Percentiles rank a stretch among this genome's conserved stretches.
Evolutionary conservation across 2,888 invertebrate species (phyloP).

Genomic region (Entomobrya proxima): DNA sequence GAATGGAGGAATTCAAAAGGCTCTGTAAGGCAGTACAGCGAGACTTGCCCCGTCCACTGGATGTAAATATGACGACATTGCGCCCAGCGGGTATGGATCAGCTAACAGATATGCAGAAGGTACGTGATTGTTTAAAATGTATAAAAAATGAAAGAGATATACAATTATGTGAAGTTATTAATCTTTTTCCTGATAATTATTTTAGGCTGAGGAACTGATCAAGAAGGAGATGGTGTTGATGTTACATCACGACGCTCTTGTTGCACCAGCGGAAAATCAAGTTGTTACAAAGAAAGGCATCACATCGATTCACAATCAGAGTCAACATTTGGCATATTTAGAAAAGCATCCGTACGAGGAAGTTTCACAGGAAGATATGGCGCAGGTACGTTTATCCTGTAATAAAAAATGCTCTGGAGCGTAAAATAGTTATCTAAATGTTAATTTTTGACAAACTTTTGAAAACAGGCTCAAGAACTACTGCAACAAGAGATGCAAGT

Average conservation of each 20-base stretch:
- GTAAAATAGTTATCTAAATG: neutral
- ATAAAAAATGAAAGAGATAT: neutral
- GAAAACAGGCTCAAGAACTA: slow-evolving; percentile 81
- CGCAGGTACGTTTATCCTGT: slow-evolving; percentile 77
- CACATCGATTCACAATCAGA: slow-evolving; percentile 78
- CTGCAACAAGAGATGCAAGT: slow-evolving; percentile 90
- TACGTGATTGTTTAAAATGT: slow-evolving; percentile 74
- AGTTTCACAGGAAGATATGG: slow-evolving; percentile 83
- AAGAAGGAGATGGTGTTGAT: slow-evolving; percentile 97
- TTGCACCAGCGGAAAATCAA: slow-evolving; percentile 82
- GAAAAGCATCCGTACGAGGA: slow-evolving; percentile 91
- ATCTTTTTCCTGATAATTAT: slow-evolving; percentile 3
- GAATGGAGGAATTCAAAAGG: slow-evolving; percentile 83
- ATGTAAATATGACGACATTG: slow-evolving; percentile 89
- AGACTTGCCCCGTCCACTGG: slow-evolving; percentile 88
- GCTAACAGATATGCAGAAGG: slow-evolving; percentile 89
- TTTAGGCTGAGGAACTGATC: slow-evolving; percentile 93
- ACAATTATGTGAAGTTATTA: neutral
- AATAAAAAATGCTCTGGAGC: neutral
- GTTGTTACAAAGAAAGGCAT: slow-evolving; percentile 73
- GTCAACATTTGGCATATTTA: slow-evolving; percentile 87
- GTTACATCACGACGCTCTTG: slow-evolving; percentile 92
- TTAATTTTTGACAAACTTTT: neutral
- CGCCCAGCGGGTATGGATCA: slow-evolving; percentile 87
- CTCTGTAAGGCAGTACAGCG: slow-evolving; percentile 93